A percentile compares a stretch with the other conserved stretches of the same genome.
These are phyloP conservation scores for Uropsilus gracilis DNA, from an alignment of 2,113 vertebrate species.

Conservation along the genomic window DNA sequence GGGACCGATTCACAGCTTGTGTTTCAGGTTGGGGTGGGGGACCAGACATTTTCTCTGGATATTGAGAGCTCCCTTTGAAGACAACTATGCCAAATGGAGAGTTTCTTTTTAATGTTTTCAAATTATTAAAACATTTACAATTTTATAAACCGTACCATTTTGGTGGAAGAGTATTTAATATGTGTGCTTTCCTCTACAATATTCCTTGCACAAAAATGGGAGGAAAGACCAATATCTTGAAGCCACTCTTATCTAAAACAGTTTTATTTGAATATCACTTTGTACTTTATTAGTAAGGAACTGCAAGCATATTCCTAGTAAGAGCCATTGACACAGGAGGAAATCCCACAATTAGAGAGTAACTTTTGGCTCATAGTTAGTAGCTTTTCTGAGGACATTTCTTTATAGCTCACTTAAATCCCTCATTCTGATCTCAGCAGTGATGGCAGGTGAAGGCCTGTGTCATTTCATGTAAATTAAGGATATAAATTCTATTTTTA, in stretches of 20 bases:
- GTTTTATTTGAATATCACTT: background rate
- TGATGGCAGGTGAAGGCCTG: background rate
- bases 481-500: conserved; percentile 20
- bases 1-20: background rate
- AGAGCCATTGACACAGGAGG: background rate
- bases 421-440: background rate
- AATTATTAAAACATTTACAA: too few species aligned
- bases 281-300: background rate
- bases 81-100: background rate
- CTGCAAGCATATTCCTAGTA: background rate
- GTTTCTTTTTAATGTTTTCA: too few species aligned
- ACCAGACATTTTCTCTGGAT: background rate
- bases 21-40: background rate
- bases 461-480: background rate
- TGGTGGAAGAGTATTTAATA: background rate
- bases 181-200: conserved; percentile 8
- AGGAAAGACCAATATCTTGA: conserved; percentile 19
- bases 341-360: background rate
- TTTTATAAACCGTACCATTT: too few species aligned
- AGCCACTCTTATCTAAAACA: background rate
- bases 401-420: background rate
- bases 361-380: background rate
- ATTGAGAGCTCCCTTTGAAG: conserved; percentile 8
- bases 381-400: conserved; percentile 30
- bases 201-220: background rate